Conservation (phyloP, 2,888 invertebrate genomes). For the Acanthosepion pharaonis region DNA sequence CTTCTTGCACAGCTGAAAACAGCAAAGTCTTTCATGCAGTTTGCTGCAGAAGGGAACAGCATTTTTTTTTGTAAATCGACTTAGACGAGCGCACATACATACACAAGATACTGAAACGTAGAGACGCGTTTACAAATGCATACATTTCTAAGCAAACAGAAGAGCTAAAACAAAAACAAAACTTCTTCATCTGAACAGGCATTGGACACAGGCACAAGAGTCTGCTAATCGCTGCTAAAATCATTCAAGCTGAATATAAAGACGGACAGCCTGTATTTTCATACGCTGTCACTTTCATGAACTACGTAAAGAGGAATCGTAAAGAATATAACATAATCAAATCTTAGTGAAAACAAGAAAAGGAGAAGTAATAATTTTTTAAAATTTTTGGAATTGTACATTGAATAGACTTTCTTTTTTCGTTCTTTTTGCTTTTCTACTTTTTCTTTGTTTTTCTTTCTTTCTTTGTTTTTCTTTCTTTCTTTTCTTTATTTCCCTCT, state of each 20-base stretch:
- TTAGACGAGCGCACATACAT: no score
- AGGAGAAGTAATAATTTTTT: not conserved
- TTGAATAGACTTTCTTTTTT: not conserved
- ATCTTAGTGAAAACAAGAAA: not conserved
- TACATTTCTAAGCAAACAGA: no score
- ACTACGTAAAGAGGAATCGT: not conserved
- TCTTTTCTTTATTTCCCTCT: not conserved
- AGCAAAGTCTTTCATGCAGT: no score
- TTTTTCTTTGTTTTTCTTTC: no score
- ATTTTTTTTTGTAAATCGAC: no score
- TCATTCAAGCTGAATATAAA: not conserved
- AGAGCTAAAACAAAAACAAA: not conserved
- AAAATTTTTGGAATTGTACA: not conserved
- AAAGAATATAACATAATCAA: not conserved
- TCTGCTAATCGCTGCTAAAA: not conserved
- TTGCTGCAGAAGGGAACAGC: no score
- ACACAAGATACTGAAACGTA: no score
- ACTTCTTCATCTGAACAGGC: not conserved
- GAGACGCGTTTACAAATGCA: no score
- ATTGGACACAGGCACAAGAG: not conserved
- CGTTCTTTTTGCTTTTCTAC: no score
- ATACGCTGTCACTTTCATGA: fast-evolving
- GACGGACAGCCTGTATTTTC: not conserved
- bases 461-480: not conserved
- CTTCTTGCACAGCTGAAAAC: no score